Percentiles rank a stretch among this genome's conserved stretches.
Evolutionary conservation across 1,140 invertebrate species (phyloP).

Genomic region (Diabrotica undecimpunctata): DNA sequence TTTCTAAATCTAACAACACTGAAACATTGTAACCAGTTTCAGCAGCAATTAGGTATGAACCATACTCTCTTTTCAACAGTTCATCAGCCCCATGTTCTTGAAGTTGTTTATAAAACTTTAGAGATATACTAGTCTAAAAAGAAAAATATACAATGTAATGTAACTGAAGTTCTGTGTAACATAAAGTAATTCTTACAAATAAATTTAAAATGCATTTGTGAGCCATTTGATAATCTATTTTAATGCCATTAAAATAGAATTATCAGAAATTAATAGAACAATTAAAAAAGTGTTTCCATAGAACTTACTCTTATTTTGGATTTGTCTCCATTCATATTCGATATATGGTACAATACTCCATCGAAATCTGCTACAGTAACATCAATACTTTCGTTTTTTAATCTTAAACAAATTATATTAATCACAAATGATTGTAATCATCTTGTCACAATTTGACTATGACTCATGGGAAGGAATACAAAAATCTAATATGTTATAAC

Average conservation of each 20-base stretch:
- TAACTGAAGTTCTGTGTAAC: slow-evolving; percentile 28
- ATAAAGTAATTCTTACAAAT: neutral
- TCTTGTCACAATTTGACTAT: neutral
- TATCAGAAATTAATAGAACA: neutral
- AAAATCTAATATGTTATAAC: neutral
- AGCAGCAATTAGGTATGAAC: slow-evolving; percentile 70
- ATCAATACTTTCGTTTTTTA: slow-evolving; percentile 93
- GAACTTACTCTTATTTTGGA: slow-evolving; percentile 84
- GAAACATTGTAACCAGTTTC: slow-evolving; percentile 96
- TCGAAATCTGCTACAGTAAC: slow-evolving; percentile 96
- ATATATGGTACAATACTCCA: slow-evolving; percentile 97
- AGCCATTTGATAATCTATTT: too few relatives aligned
- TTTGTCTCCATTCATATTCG: slow-evolving; percentile 94
- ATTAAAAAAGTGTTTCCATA: too few relatives aligned
- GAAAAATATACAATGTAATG: slow-evolving; percentile 1
- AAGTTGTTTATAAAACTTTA: slow-evolving; percentile 98
- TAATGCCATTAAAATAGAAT: too few relatives aligned
- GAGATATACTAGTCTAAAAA: slow-evolving; percentile 90
- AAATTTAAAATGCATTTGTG: too few relatives aligned
- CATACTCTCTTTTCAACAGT: slow-evolving; percentile 90
- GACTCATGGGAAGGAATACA: neutral
- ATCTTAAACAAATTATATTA: slow-evolving; percentile 58
- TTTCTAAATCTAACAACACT: slow-evolving; percentile 88
- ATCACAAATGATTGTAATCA: neutral
- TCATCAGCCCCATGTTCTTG: slow-evolving; percentile 98